Conservation (phyloP, 2,888 invertebrate genomes). For the Micropterix aruncella region DNA sequence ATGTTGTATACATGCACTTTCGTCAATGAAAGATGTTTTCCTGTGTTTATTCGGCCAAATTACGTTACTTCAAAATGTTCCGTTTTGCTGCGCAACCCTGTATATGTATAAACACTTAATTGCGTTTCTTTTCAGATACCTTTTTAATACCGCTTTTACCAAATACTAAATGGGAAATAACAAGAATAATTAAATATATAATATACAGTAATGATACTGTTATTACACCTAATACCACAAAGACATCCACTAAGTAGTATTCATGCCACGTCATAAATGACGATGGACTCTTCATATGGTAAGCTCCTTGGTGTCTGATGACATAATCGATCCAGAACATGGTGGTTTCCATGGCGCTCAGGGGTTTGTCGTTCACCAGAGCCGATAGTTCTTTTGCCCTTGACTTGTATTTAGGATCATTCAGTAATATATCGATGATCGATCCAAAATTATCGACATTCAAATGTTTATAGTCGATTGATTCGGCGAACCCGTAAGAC, state of each 20-base stretch:
- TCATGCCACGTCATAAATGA: conserved; percentile 17
- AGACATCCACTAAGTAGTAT: conserved; percentile 17
- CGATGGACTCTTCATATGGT: conserved; percentile 19
- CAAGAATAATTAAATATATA: too few species aligned
- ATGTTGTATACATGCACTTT: too few species aligned
- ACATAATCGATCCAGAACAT: conserved; percentile 22
- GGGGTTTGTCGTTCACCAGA: conserved; percentile 21
- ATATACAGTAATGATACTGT: too few species aligned
- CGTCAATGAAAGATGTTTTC: too few species aligned
- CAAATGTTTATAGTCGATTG: conserved; percentile 14
- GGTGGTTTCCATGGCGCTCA: conserved; percentile 17
- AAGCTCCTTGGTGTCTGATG: conserved; percentile 20
- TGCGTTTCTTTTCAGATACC: too few species aligned
- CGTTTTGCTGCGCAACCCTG: too few species aligned
- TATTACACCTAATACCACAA: too few species aligned
- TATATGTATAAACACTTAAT: too few species aligned
- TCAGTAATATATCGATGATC: conserved; percentile 14
- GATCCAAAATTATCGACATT: conserved; percentile 14
- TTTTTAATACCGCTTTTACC: too few species aligned
- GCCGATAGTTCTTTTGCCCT: conserved; percentile 15
- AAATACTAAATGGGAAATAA: too few species aligned
- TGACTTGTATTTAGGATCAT: conserved; percentile 9
- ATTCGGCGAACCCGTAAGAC: conserved; percentile 14
- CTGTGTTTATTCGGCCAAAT: too few species aligned
- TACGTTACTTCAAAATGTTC: too few species aligned